These are phyloP conservation scores for Sigmodon hispidus DNA, from an alignment of 2,113 vertebrate species.

Conservation along the genomic window DNA sequence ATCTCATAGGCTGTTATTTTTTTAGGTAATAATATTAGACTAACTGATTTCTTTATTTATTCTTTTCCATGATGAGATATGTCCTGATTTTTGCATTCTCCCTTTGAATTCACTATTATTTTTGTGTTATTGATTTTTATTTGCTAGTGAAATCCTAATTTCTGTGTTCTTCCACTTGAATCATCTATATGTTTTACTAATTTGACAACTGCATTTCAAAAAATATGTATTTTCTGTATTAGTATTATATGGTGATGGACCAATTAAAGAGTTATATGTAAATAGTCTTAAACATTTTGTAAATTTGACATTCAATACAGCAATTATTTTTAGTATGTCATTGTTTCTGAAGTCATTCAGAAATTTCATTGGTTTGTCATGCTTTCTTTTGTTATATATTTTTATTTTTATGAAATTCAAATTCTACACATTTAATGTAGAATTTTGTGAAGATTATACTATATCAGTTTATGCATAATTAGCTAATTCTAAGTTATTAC, in stretches of 20 bases:
- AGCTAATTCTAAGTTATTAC: neutral
- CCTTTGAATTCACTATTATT: neutral
- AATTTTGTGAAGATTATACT: neutral
- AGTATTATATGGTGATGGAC: neutral
- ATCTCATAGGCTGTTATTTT: neutral
- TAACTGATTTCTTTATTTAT: neutral
- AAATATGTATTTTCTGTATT: neutral
- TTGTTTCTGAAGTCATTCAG: neutral
- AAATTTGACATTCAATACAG: neutral
- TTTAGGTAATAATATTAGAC: neutral
- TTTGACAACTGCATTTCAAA: neutral
- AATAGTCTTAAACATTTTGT: neutral
- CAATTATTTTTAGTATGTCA: neutral
- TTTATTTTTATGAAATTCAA: neutral
- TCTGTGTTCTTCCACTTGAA: neutral
- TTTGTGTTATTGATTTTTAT: neutral
- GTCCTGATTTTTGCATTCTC: neutral
- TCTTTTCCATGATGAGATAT: neutral
- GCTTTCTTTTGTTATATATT: neutral
- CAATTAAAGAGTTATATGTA: neutral
- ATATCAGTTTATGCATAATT: neutral
- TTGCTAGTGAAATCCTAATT: neutral
- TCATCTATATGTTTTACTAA: neutral
- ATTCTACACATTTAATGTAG: neutral
- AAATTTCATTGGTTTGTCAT: neutral